These are phyloP conservation scores for Drosophila lini DNA, from an alignment of 1,140 invertebrate genomes.

Conservation along the genomic window DNA sequence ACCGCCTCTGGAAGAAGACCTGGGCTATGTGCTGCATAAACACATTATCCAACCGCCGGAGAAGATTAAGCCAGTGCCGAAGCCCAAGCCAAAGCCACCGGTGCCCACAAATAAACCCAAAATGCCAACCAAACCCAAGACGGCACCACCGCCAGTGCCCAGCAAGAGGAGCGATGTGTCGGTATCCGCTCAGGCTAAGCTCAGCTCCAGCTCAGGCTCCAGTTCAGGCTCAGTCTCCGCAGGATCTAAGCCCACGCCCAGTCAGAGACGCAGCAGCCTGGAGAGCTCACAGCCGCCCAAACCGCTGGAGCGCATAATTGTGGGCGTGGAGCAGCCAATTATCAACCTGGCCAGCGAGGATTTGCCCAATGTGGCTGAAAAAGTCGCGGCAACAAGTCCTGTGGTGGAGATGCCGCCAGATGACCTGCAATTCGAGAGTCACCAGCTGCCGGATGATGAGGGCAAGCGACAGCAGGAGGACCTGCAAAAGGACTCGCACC, in stretches of 20 bases:
- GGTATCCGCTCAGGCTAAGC: background rate
- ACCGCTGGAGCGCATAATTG: constrained; percentile 76
- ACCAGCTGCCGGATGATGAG: constrained; percentile 71
- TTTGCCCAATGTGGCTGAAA: constrained; percentile 58
- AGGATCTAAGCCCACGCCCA: constrained; percentile 58
- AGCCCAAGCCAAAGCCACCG: constrained; percentile 50
- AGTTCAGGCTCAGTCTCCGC: background rate
- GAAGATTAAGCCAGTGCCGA: constrained; percentile 16
- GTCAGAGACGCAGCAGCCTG: constrained; percentile 65
- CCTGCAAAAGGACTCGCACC: constrained; percentile 22
- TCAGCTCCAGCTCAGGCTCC: background rate
- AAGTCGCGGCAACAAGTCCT: constrained; percentile 10
- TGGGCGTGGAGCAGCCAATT: constrained; percentile 72
- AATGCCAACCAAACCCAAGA: constrained; percentile 55
- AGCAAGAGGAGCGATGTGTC: constrained; percentile 61
- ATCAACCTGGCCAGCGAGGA: constrained; percentile 76
- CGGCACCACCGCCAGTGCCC: constrained; percentile 69
- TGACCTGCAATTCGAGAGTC: constrained; percentile 77
- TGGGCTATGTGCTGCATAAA: constrained; percentile 77
- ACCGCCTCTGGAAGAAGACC: constrained; percentile 48
- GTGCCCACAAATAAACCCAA: constrained; percentile 69
- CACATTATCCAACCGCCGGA: constrained; percentile 62
- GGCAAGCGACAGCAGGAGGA: background rate
- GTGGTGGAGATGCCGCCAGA: constrained; percentile 56
- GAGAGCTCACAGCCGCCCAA: constrained; percentile 49